Conservation (phyloP, 2,888 invertebrate species). For the Cylindroiulus punctatus region DNA sequence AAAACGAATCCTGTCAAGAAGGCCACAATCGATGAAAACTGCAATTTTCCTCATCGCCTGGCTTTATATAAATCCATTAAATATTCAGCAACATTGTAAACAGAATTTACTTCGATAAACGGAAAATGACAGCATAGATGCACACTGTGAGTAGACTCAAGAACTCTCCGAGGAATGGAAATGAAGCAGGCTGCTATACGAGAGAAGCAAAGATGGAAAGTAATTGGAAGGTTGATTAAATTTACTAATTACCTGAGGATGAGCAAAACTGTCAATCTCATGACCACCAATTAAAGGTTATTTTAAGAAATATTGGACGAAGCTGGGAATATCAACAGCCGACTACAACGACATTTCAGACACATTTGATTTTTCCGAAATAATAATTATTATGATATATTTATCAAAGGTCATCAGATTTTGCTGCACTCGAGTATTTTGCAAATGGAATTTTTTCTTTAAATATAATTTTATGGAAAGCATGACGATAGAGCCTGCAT, state of each 20-base stretch:
- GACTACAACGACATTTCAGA: not conserved
- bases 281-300: not conserved
- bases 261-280: conserved; percentile 19
- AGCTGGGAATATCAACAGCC: not conserved
- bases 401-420: too few species aligned
- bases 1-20: not conserved
- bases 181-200: not conserved
- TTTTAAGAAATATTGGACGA: not conserved
- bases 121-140: not conserved
- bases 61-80: not conserved
- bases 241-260: not conserved
- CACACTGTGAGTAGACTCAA: not conserved
- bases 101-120: not conserved
- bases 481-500: too few species aligned
- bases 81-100: not conserved
- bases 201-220: not conserved
- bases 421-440: too few species aligned
- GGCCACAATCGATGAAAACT: not conserved
- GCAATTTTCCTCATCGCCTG: not conserved
- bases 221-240: not conserved
- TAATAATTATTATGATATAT: not conserved
- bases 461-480: too few species aligned
- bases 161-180: not conserved
- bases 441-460: too few species aligned
- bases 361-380: not conserved